Base-by-base conservation (phyloP, 2,113 vertebrate genomes). In the Xiphias gladius region DNA sequence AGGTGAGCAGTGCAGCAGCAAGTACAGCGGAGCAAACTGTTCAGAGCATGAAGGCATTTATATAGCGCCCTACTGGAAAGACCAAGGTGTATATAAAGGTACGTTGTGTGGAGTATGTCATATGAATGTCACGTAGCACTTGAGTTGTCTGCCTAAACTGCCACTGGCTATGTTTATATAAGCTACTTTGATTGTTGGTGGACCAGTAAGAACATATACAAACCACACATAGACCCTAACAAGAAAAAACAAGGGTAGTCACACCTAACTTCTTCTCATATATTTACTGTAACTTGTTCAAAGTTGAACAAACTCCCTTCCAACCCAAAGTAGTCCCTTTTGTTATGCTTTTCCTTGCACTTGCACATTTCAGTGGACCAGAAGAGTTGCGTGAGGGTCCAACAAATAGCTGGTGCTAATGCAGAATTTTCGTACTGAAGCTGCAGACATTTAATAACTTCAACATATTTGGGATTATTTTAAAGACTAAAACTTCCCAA, bases 31-130 rank as follows among this genome's bases (percentile, higher is more conserved):
- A 82, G 61, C 8, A 24, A 86, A 70, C 55, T 10, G 59, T 62
- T 80, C 80, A 46, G 50, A 59, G 64, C 78, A 72, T 79, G 37
- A 75, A 63, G 10, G 48, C 68, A 57, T 67, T 12, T 46, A 70
- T 52, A 66, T 50, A 66, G 14, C 6, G 9, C 20, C 35, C 43
- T 10, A 46, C 37, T 76, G 26, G 46, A 76, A 63, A 73, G 37
- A 39, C 46, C 58, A 32, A 6, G 8, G 28, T 17, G 26, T 41
- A 19, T 20, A 66, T 43, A 67, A 16, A 61, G 55, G 67, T 50
- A 32, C 1, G 9, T 11, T 35, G 37, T 62, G 24, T 32, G 5
- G 24, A 41, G 4, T 7, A 13, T 41, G 75, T 63, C 48, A 58
- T 39, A 46, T 70, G 13, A 39, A 61, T 73, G 37, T 58, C 48